These are phyloP conservation scores for Limnephilus rhombicus DNA, from an alignment of 2,888 invertebrate species.

Conservation along the genomic window DNA sequence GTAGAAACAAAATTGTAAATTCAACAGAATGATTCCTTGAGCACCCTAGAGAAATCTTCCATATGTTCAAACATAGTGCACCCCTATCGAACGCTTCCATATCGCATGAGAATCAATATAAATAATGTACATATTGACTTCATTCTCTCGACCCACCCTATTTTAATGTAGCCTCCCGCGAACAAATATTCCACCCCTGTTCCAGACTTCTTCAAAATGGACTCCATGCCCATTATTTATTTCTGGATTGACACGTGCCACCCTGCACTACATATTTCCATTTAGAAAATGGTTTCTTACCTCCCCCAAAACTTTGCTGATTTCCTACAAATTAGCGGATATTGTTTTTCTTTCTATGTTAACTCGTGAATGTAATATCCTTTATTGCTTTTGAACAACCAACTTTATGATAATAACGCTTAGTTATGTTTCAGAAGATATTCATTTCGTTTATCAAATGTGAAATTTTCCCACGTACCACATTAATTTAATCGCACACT, in stretches of 20 bases:
- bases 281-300: constrained; percentile 12
- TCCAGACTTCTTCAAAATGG: constrained; percentile 7
- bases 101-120: not conserved
- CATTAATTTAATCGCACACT: not conserved
- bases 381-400: not conserved
- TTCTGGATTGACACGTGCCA: constrained; percentile 31
- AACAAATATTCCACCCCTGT: constrained; percentile 38
- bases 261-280: not conserved
- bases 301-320: not conserved
- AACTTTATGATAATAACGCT: not conserved
- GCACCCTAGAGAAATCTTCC: not conserved
- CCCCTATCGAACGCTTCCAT: not conserved
- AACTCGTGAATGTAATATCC: not conserved
- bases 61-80: not conserved
- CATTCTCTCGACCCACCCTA: constrained; percentile 13
- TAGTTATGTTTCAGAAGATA: not conserved
- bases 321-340: constrained; percentile 2
- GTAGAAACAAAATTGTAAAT: not conserved
- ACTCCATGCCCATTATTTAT: constrained; percentile 21
- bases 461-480: not conserved
- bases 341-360: not conserved
- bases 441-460: not conserved
- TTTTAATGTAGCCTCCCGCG: constrained; percentile 4
- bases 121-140: constrained; percentile 11
- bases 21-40: not conserved